These are phyloP conservation scores for Hyphantria cunea DNA, from an alignment of 1,140 invertebrate species.

Conservation along the genomic window DNA sequence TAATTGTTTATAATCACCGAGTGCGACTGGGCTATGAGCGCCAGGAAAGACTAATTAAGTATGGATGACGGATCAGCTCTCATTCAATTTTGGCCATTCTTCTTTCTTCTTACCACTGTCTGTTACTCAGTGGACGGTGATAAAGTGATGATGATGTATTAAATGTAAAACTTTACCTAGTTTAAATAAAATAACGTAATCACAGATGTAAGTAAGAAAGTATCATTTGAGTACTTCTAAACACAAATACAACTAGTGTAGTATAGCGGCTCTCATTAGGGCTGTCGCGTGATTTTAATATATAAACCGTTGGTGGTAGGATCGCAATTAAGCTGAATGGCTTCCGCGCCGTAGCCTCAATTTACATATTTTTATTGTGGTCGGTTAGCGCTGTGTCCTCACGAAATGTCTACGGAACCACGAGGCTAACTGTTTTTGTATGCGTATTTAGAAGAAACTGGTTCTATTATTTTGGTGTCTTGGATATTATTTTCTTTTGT, in stretches of 20 bases:
- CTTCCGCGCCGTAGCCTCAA: slow-evolving; percentile 36
- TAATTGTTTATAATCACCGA: too few species aligned
- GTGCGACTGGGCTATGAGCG: too few species aligned
- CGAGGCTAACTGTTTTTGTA: slow-evolving; percentile 12
- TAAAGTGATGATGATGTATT: too few species aligned
- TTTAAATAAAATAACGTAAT: too few species aligned
- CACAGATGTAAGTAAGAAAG: too few species aligned
- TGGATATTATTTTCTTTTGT: neutral
- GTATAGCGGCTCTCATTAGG: slow-evolving; percentile 18
- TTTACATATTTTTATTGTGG: slow-evolving; percentile 52
- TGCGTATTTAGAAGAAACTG: neutral
- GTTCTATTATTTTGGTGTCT: neutral
- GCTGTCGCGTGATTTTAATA: slow-evolving; percentile 47
- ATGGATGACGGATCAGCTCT: too few species aligned
- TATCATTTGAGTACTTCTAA: neutral
- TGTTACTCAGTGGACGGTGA: too few species aligned
- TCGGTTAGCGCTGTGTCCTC: slow-evolving; percentile 25
- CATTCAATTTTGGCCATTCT: too few species aligned
- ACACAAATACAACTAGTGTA: neutral
- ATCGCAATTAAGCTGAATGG: slow-evolving; percentile 49
- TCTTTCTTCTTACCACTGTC: too few species aligned
- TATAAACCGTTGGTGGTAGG: slow-evolving; percentile 31
- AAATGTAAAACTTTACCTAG: too few species aligned
- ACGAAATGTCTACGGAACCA: slow-evolving; percentile 19
- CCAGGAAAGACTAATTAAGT: too few species aligned